Base-by-base conservation (phyloP, 2,113 vertebrate species). In the Hypocryptadius cinnamomeus region DNA sequence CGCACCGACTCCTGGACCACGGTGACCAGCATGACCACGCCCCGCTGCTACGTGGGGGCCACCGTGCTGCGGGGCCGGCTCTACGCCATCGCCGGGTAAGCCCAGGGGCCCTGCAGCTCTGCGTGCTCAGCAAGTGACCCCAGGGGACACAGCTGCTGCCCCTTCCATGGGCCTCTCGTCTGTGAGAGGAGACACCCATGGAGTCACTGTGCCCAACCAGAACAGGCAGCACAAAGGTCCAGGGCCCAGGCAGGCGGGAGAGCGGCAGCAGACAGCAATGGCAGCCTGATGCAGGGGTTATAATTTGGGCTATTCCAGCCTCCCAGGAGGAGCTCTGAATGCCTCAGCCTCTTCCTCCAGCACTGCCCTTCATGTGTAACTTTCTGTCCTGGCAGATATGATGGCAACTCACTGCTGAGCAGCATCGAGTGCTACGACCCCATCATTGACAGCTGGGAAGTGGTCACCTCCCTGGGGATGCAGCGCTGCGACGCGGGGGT, bases 391-490 rank as follows among this genome's bases (percentile, higher is more conserved):
- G 80, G 48, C 93, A 99, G 99, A 51, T 99, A 99, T 2, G 99
- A 99, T 71, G 99, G 99, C 61, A 99, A 99, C 97, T 99, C 99
- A 4, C 97, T 99, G 72, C 98, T 99, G 95, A 99, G 98, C 98
- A 99, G 99, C 90, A 99, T 99, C 16, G 99, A 99, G 97, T 99
- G 99, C 97, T 99, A 99, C 1, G 99, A 99, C 91, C 99, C 99
- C 17, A 98, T 99, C 79, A 98, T 99, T n/a, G 99, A 99, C 98
- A 99, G 95, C 95, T 99, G 99, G 99, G 99, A 99, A 96, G 99
- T 99, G 24, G 99, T 99, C 33, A 99, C 99, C 13, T 99, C 99
- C 47, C 99, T 99, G 98, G 99, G 99, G 28, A 99, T 99, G 39
- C 99, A 99, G 96, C 98, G 99, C 59, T 99, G 99, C 31, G 99